A percentile compares a stretch with the other conserved stretches of the same genome.
Evolutionary conservation across 2,888 invertebrate species (phyloP).

Genomic region (Aleiodes leptofemur): DNA sequence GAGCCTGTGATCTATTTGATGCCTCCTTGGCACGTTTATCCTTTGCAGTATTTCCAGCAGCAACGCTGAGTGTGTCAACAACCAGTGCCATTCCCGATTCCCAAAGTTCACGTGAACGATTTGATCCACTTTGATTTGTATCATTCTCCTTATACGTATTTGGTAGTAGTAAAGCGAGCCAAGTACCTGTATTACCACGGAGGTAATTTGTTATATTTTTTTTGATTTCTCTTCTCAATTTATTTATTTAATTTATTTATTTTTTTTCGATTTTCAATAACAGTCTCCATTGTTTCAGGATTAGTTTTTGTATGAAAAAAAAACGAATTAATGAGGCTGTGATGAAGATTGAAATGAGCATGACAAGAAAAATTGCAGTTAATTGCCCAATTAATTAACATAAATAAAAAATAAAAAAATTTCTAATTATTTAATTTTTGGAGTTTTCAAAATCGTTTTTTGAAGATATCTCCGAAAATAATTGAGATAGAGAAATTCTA

Average conservation of each 20-base stretch:
- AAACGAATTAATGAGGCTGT: neutral
- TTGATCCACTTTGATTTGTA: slow-evolving; percentile 60
- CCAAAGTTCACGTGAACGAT: slow-evolving; percentile 71
- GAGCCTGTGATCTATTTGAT: slow-evolving; percentile 78
- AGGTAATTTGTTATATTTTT: slow-evolving; percentile 50
- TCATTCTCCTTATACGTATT: slow-evolving; percentile 69
- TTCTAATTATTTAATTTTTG: too few relatives aligned
- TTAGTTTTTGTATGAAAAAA: slow-evolving; percentile 5
- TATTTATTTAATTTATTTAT: slow-evolving; percentile 22
- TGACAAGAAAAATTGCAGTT: neutral
- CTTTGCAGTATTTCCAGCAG: slow-evolving; percentile 91
- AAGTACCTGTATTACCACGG: slow-evolving; percentile 65
- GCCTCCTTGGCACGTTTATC: slow-evolving; percentile 92
- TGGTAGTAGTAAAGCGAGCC: slow-evolving; percentile 67
- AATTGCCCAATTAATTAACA: too few relatives aligned
- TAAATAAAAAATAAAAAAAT: too few relatives aligned
- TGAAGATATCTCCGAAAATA: too few relatives aligned
- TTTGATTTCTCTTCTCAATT: neutral
- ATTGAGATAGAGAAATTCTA: too few relatives aligned
- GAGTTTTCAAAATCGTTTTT: neutral
- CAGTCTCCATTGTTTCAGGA: slow-evolving; percentile 7
- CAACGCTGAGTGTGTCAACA: slow-evolving; percentile 83
- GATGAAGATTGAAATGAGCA: neutral
- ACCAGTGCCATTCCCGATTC: slow-evolving; percentile 76
- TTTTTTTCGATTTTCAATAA: slow-evolving; percentile 9